These are phyloP conservation scores for Teleogryllus occipitalis DNA, from an alignment of 1,140 invertebrate species.

Conservation along the genomic window DNA sequence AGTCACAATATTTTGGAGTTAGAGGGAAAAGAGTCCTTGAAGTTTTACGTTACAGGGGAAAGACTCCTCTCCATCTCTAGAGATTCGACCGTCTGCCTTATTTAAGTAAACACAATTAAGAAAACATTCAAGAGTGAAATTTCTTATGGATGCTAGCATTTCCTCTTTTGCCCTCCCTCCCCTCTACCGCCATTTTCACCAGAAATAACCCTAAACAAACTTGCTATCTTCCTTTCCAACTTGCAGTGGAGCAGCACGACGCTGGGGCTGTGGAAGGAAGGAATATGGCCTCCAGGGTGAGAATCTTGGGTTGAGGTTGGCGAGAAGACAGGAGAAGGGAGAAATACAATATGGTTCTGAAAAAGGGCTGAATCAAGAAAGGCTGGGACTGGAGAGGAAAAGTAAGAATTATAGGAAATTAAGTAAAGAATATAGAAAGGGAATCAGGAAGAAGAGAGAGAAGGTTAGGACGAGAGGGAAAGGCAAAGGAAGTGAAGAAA, in stretches of 20 bases:
- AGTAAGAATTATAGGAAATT: too few relatives aligned
- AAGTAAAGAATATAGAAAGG: too few relatives aligned
- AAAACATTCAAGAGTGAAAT: constrained; percentile 1
- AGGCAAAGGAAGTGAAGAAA: too few relatives aligned
- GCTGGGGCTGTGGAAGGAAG: background rate
- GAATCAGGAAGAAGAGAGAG: too few relatives aligned
- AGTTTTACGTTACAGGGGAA: background rate
- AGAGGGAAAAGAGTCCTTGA: background rate
- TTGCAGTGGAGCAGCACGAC: background rate
- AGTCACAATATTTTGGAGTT: constrained; percentile 1
- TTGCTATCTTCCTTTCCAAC: background rate
- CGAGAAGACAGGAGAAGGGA: too few relatives aligned
- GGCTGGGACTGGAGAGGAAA: too few relatives aligned
- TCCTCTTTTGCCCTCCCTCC: background rate
- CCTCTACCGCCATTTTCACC: background rate
- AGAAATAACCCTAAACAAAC: constrained; percentile 5
- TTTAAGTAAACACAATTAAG: constrained; percentile 6
- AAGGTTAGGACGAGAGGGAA: too few relatives aligned
- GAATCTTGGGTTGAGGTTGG: too few relatives aligned
- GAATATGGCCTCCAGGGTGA: too few relatives aligned
- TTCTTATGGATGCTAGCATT: background rate
- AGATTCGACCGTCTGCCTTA: background rate
- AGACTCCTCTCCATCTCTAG: background rate
- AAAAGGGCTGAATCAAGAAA: too few relatives aligned
- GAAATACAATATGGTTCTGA: too few relatives aligned